Conservation (phyloP, 2,888 invertebrate species). For the Protodeltote pygarga region DNA sequence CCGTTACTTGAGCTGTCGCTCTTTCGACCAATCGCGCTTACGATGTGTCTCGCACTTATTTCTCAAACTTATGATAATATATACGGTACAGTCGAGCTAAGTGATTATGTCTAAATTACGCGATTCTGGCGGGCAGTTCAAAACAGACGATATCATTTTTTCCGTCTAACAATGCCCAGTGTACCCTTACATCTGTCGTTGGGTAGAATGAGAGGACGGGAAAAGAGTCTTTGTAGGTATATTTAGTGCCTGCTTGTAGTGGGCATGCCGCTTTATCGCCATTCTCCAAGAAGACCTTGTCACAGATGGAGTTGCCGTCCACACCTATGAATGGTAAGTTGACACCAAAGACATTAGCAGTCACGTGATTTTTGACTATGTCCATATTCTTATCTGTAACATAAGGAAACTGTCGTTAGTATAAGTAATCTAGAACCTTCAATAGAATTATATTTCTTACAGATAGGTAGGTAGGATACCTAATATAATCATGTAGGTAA, state of each 20-base stretch:
- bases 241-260: conserved; percentile 89
- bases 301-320: conserved; percentile 90
- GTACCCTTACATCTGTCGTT: conserved; percentile 83
- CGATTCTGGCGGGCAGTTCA: conserved; percentile 89
- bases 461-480: too few species aligned
- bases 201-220: conserved; percentile 86
- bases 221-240: conserved; percentile 89
- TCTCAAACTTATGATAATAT: too few species aligned
- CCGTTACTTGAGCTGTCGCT: too few species aligned
- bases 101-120: conserved; percentile 17
- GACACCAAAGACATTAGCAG: conserved; percentile 88
- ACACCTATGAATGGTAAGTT: conserved; percentile 92
- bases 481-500: too few species aligned
- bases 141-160: conserved; percentile 88
- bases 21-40: too few species aligned
- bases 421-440: too few species aligned
- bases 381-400: conserved; percentile 84
- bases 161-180: conserved; percentile 87
- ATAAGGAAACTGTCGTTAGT: conserved; percentile 5
- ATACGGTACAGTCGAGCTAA: too few species aligned
- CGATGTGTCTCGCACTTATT: too few species aligned
- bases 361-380: conserved; percentile 87
- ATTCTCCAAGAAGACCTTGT: conserved; percentile 85
- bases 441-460: too few species aligned
- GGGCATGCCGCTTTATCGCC: conserved; percentile 89